These are phyloP conservation scores for Rhagonycha fulva DNA, from an alignment of 2,888 invertebrate genomes.

Conservation along the genomic window DNA sequence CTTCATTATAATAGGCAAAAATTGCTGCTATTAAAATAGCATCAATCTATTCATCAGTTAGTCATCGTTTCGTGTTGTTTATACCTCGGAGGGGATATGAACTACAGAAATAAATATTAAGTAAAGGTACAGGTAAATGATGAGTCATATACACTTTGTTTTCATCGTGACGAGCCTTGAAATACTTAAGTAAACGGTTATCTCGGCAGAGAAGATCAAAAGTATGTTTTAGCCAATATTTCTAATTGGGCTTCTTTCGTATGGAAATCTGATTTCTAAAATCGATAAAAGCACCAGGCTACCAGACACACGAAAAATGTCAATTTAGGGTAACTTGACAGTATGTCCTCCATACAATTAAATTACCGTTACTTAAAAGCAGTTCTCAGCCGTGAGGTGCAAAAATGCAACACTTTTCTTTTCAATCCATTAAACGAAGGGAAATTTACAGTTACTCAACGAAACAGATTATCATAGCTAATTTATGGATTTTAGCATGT, in stretches of 20 bases:
- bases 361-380: background rate
- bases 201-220: background rate
- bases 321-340: background rate
- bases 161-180: conserved; percentile 1
- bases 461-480: background rate
- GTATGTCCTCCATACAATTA: background rate
- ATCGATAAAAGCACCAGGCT: background rate
- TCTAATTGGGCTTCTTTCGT: background rate
- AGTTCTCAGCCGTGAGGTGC: background rate
- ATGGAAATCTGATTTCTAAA: background rate
- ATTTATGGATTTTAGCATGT: background rate
- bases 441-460: background rate
- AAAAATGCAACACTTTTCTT: background rate
- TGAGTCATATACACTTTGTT: conserved; percentile 2
- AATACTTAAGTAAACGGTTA: background rate
- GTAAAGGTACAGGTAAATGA: conserved; percentile 7
- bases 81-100: background rate
- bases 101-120: conserved; percentile 4
- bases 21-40: conserved; percentile 7
- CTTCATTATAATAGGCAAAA: background rate
- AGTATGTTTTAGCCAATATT: background rate
- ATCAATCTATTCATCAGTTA: conserved; percentile 10
- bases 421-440: background rate
- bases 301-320: background rate
- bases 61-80: conserved; percentile 12